Base-by-base conservation (phyloP, 2,888 invertebrate species). In the Amiota mariae region DNA sequence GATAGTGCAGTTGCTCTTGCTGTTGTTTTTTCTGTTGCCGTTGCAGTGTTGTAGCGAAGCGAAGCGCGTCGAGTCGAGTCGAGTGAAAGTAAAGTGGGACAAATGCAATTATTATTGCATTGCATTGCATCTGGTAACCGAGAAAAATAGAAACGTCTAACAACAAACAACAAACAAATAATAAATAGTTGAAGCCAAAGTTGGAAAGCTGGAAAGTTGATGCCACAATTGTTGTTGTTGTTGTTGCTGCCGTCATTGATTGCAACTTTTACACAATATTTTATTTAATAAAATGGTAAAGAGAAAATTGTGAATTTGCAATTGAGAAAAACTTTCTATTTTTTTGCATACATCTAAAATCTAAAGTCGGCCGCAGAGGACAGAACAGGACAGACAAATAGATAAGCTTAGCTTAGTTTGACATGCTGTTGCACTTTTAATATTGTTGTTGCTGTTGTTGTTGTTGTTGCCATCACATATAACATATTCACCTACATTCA, bases 71-170 rank as follows among this genome's bases (percentile, higher is more conserved):
- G 75, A 78, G 85, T 81, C 82, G 75, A 78, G 85, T 81, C 82
- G 80, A 87, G 87, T 87, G 87, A 87, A 87, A 87, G 87, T 87
- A 87, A 87, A 87, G 87, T 87, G 87, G 87, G 87, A 82, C 87
- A 87, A 87, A 87, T 87, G 87, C 86, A 87, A 87, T 87, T 85
- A 85, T 85, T 36, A 36, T 54, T 54, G 54, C 15, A 54, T 54
- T 87, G 24, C 24, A 84, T 82, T 87, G 81, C 85, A 85, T 85
- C 85, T 82, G 80, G 80, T 86, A 87, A 86, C 85, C 85, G 85
- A 86, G 81, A 36, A 36, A 36, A 36, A 84, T 84, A 82, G 82
- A 82, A 84, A 83, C 84, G 79, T 72, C 74, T 73, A 76, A 59
- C 61, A 49, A 71, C 63, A 63, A 76, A 59, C 61, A 49, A 71